Base-by-base conservation (phyloP, 2,888 invertebrate species). In the Netelia fuscicornis region DNA sequence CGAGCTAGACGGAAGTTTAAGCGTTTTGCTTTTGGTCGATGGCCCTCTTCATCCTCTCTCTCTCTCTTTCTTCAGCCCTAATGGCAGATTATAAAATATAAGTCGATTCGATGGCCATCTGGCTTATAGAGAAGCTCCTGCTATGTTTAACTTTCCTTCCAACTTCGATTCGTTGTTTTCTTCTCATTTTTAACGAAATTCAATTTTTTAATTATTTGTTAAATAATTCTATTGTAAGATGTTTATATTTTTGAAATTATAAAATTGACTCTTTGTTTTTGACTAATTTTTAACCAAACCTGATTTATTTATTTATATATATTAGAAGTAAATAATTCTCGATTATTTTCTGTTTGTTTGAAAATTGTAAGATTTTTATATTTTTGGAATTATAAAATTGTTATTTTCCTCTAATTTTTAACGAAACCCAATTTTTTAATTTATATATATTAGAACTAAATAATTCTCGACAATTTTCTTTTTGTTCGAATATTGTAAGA, bases 51-150 rank as follows among this genome's bases (percentile, higher is more conserved):
- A 17, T 11, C 11, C 48, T 48, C 48, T 48, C 56, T 56, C 56
- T 56, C 56, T 20, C 56, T 48, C 11, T 48, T 74, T 78, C 79
- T 65, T 71, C 70, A 79, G 75, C 83, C 83, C 75, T 62, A 62
- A 44, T 23, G 64, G 70, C 48, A 79, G 83, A 83, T 83, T 83
- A 79, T 70, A 83, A 83, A 83, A 83, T 79, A 79, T 60, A 83
- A 76, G 80, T 72, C 71, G 79, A 70, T 75, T 83, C n/a, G 17
- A 20, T 42, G 58, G 83, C 83, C 83, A 83, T 83, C 83, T 83
- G 83, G 75, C 80, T 68, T n/a, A 20, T 42, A 52, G 30, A 72
- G 65, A 81, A 67, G 30, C 77, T 54, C 58, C 52, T 58, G 70
- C 30, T 56, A 77, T 71, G 58, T 72, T n/a, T 56, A 17, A 6